phyloP scores from a whole-genome alignment of 2,888 invertebrate species.

The Cheilosia vulpina region DNA sequence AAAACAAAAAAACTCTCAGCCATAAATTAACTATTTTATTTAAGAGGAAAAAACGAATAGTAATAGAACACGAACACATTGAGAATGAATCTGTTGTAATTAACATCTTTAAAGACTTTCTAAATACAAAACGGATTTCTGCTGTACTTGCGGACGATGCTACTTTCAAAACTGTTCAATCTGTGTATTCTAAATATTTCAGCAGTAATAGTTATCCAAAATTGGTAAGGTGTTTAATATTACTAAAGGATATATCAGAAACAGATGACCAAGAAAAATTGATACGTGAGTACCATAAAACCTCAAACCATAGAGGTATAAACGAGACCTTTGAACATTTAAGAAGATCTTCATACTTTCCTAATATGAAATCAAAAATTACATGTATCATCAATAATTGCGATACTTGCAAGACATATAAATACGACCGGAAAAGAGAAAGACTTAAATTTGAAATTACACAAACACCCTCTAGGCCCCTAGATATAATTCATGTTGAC shows the following conservation, averaged over 20 bases:
- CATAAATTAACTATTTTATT: background rate
- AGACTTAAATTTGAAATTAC: conserved; percentile 35
- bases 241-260: conserved; percentile 5
- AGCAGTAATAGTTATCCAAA: conserved; percentile 24
- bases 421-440: conserved; percentile 64
- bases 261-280: conserved; percentile 27
- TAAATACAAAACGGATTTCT: conserved; percentile 28
- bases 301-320: conserved; percentile 43
- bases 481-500: conserved; percentile 38
- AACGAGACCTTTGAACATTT: conserved; percentile 43
- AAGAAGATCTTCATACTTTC: conserved; percentile 55
- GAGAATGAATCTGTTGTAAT: background rate
- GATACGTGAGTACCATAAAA: conserved; percentile 15
- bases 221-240: conserved; percentile 24
- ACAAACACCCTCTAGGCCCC: conserved; percentile 53
- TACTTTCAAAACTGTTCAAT: conserved; percentile 48
- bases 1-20: background rate
- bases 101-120: conserved; percentile 16
- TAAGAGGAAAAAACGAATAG: conserved; percentile 7
- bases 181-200: conserved; percentile 30
- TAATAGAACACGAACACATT: background rate
- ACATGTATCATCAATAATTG: conserved; percentile 43
- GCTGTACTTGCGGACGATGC: conserved; percentile 27
- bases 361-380: conserved; percentile 46
- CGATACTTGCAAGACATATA: conserved; percentile 51